Conservation (phyloP, 2,888 invertebrate genomes). For the Aphodius sticticus region DNA sequence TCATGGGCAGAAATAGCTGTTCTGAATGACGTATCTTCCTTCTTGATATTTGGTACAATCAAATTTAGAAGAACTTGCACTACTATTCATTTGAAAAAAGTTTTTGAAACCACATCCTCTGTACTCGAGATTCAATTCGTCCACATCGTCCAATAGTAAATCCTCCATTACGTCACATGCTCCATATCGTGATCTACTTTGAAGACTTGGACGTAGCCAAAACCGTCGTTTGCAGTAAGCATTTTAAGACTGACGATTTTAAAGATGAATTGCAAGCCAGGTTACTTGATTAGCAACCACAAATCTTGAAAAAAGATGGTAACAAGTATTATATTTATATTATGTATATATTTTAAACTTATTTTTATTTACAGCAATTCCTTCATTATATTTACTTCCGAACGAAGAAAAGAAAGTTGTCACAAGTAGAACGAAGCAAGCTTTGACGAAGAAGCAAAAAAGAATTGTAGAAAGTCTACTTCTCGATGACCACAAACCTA, state of each 20-base stretch:
- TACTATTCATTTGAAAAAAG: conserved; percentile 11
- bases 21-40: conserved; percentile 32
- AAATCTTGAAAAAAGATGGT: conserved; percentile 24
- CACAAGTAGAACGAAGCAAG: not conserved
- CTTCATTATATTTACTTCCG: not conserved
- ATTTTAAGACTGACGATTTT: conserved; percentile 29
- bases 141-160: not conserved
- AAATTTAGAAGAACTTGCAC: conserved; percentile 29
- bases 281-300: conserved; percentile 17
- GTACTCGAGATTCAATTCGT: no score
- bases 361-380: not conserved
- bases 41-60: conserved; percentile 29
- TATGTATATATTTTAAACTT: conserved; percentile 6
- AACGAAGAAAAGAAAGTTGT: not conserved
- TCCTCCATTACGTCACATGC: not conserved
- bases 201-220: conserved; percentile 11
- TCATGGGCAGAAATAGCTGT: conserved; percentile 31
- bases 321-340: conserved; percentile 5
- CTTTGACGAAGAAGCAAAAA: not conserved
- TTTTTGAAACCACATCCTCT: conserved; percentile 6
- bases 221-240: conserved; percentile 10
- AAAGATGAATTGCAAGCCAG: conserved; percentile 31
- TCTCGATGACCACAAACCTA: not conserved
- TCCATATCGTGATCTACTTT: conserved; percentile 10
- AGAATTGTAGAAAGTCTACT: not conserved